These are phyloP conservation scores for Andrena marginata DNA, from an alignment of 2,888 invertebrate genomes.

Conservation along the genomic window DNA sequence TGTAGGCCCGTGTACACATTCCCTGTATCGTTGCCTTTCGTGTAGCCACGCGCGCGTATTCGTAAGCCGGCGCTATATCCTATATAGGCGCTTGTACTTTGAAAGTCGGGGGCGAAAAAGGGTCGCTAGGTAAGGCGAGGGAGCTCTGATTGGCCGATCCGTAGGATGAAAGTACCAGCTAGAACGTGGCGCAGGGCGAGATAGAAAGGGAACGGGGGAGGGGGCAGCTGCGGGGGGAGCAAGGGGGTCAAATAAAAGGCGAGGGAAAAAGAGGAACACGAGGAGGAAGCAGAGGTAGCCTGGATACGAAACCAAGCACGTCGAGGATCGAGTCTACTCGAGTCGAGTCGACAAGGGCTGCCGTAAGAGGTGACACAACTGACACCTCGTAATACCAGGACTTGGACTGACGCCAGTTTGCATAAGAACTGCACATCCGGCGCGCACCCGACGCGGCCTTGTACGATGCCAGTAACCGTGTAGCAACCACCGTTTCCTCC, in stretches of 20 bases:
- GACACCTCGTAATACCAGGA: slow-evolving; percentile 82
- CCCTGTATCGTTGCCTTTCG: slow-evolving; percentile 15
- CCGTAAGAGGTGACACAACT: slow-evolving; percentile 77
- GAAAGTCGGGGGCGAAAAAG: slow-evolving; percentile 36
- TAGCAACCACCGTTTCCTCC: slow-evolving; percentile 59
- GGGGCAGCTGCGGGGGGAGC: not conserved
- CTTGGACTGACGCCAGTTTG: slow-evolving; percentile 82
- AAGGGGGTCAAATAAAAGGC: slow-evolving; percentile 5
- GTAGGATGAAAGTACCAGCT: slow-evolving; percentile 39
- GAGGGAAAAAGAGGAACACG: slow-evolving; percentile 34
- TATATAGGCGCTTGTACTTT: slow-evolving; percentile 33
- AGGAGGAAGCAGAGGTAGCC: slow-evolving; percentile 28
- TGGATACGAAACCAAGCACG: slow-evolving; percentile 61
- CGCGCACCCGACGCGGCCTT: slow-evolving; percentile 71
- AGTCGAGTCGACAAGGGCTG: slow-evolving; percentile 69
- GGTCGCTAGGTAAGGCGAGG: slow-evolving; percentile 40
- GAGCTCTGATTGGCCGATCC: slow-evolving; percentile 53
- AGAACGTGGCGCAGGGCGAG: not conserved
- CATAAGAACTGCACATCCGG: slow-evolving; percentile 82
- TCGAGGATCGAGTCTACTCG: slow-evolving; percentile 59
- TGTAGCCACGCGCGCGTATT: slow-evolving; percentile 25
- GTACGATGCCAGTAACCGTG: slow-evolving; percentile 57
- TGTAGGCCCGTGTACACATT: slow-evolving; percentile 28
- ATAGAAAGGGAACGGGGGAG: not conserved
- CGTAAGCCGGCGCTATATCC: slow-evolving; percentile 15